A percentile compares a stretch with the other conserved stretches of the same genome.
Conservation (phyloP, 2,113 vertebrate species). For the Vimba vimba region DNA sequence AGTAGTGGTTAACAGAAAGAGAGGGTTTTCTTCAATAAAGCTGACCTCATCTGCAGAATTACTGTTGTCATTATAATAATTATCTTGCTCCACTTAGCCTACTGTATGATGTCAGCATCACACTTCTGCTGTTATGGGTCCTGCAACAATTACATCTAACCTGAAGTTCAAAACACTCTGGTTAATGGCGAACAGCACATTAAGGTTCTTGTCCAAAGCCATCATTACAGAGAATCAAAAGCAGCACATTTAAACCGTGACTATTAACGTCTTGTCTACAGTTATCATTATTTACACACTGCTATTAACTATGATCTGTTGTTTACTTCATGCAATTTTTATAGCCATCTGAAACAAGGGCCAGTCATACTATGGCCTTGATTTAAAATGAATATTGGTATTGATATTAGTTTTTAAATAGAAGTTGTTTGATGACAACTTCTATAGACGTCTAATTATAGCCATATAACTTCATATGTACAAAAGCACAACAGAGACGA, state of each 20-base stretch:
- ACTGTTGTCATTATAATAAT: conserved; percentile 1
- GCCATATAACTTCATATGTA: background rate
- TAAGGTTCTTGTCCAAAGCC: background rate
- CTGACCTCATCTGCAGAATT: background rate
- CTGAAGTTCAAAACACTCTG: conserved; percentile 20
- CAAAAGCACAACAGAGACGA: background rate
- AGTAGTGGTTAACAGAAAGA: background rate
- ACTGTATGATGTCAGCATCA: conserved; percentile 3
- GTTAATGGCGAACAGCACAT: background rate
- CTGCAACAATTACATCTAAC: conserved; percentile 21
- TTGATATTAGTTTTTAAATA: background rate
- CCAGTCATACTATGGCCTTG: background rate
- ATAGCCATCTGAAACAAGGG: background rate
- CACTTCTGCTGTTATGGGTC: background rate
- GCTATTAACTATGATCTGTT: background rate
- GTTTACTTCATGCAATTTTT: background rate
- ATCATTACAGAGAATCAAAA: conserved; percentile 4
- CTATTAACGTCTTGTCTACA: background rate
- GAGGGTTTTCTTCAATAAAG: background rate
- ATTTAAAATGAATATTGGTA: background rate
- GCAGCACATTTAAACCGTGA: background rate
- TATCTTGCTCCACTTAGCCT: background rate
- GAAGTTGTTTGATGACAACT: background rate
- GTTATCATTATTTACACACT: background rate
- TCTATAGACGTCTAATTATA: background rate